Percentiles rank a stretch among this genome's conserved stretches.
Evolutionary conservation across 2,113 vertebrate species (phyloP).

Genomic region (Herpetotheres cachinnans): DNA sequence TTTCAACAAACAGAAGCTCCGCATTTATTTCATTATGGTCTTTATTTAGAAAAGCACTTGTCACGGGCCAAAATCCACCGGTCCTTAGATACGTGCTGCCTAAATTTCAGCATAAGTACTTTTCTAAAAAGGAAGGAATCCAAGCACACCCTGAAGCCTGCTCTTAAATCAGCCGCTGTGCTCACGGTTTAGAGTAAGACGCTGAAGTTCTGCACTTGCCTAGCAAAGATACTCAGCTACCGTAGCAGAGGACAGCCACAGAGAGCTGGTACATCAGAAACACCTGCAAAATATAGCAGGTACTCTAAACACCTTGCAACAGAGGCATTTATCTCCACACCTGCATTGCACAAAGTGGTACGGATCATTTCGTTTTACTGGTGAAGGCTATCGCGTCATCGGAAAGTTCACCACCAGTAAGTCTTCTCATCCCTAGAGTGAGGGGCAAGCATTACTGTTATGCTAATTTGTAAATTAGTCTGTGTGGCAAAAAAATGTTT

Average conservation of each 20-base stretch:
- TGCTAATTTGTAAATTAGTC: not conserved
- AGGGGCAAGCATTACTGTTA: not conserved
- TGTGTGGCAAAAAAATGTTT: not conserved
- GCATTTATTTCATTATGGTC: rapidly evolving
- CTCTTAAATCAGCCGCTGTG: not conserved
- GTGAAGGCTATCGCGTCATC: not conserved
- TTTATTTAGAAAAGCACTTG: not conserved
- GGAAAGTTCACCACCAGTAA: not conserved
- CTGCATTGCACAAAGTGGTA: rapidly evolving
- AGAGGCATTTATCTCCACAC: rapidly evolving
- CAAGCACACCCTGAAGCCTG: rapidly evolving
- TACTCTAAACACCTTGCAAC: rapidly evolving
- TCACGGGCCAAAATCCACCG: rapidly evolving
- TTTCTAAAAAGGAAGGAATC: too few species aligned
- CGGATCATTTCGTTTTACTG: rapidly evolving
- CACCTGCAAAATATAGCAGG: not conserved
- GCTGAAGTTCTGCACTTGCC: not conserved
- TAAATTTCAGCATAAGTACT: not conserved
- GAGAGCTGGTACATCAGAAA: not conserved
- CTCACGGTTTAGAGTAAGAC: rapidly evolving
- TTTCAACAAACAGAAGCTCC: not conserved
- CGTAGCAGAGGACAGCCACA: rapidly evolving
- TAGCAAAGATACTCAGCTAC: not conserved
- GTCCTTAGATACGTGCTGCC: not conserved
- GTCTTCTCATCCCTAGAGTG: not conserved